phyloP scores from a whole-genome alignment of 2,113 vertebrate genomes.

The Connochaetes taurinus region DNA sequence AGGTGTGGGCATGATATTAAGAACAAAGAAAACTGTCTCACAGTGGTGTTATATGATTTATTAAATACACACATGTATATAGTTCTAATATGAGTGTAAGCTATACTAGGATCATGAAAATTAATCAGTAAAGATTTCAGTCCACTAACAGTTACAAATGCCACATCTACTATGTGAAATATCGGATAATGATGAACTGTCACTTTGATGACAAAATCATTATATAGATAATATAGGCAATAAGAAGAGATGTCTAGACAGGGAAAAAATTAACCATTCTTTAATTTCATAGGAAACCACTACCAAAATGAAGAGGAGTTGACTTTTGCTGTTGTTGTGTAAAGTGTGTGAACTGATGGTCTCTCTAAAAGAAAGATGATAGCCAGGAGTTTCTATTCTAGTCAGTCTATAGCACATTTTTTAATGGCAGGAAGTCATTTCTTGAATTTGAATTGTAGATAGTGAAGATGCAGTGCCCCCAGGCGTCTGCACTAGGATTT shows the following conservation, averaged over 20 bases:
- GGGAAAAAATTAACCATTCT: not conserved
- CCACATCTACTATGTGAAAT: not conserved
- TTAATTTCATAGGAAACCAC: not conserved
- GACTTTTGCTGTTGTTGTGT: not conserved
- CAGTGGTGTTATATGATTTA: not conserved
- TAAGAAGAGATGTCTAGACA: not conserved
- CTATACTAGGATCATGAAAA: not conserved
- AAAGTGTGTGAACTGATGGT: not conserved
- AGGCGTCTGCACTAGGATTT: constrained; percentile 41
- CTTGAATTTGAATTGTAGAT: not conserved
- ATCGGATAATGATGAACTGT: not conserved
- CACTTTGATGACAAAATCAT: not conserved
- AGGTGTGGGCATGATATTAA: not conserved
- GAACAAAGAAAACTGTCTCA: not conserved
- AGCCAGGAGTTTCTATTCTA: not conserved
- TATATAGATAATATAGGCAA: not conserved
- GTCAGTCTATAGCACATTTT: not conserved
- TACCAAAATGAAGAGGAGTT: not conserved
- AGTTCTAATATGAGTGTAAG: not conserved
- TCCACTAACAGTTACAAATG: constrained; percentile 23
- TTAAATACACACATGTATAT: not conserved
- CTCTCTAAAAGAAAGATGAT: not conserved
- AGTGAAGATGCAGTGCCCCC: constrained; percentile 67
- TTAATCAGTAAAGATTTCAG: not conserved
- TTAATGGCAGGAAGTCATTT: constrained; percentile 35